Evolutionary conservation across 2,888 invertebrate genomes (phyloP), one percentile per base, ranked within the genome.

Genomic region (Eupithecia centaureata): DNA sequence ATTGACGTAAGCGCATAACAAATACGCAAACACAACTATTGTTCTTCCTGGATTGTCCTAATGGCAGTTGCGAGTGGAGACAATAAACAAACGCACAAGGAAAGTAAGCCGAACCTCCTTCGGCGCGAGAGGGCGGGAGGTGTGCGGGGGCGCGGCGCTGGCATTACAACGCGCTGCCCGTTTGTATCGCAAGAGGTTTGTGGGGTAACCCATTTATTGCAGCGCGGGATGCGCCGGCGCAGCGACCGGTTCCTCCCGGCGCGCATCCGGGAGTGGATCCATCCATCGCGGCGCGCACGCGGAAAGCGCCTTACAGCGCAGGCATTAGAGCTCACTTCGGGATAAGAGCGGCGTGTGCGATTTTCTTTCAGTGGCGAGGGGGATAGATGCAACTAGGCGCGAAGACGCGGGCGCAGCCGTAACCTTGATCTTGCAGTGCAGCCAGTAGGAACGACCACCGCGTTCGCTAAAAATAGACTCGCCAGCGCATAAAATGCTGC

Each of bases 131-230:
- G 63, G 59, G 57, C 58, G 63, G 75, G 63, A 71, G 22, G 72
- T 67, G 69, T 59, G 73, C 71, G n/a, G 62, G 65, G 61, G 70
- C 75, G 70, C 73, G 67, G 73, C 71, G 70, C 69, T 68, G 64
- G 73, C 75, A 68, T 70, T 75, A 70, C 73, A 73, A 74, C 76
- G 75, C 73, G 70, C 73, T 60, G 63, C 35, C 69, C 79, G 86
- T 91, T 86, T 90, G 83, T 91, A 87, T 89, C 85, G 85, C 89
- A 92, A 89, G 91, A 89, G 92, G 92, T 92, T 84, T 92, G 91
- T 92, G 89, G 92, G 91, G 90, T 90, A 92, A 92, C 92, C 92
- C 89, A 92, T 92, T 91, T 92, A 89, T 80, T 80, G 87, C 86
- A 83, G 80, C 42, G 85, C 84, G 86, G 86, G 83, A 81, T 80